Conservation (phyloP, 2,113 vertebrate genomes). For the Oreotrochilus melanogaster region DNA sequence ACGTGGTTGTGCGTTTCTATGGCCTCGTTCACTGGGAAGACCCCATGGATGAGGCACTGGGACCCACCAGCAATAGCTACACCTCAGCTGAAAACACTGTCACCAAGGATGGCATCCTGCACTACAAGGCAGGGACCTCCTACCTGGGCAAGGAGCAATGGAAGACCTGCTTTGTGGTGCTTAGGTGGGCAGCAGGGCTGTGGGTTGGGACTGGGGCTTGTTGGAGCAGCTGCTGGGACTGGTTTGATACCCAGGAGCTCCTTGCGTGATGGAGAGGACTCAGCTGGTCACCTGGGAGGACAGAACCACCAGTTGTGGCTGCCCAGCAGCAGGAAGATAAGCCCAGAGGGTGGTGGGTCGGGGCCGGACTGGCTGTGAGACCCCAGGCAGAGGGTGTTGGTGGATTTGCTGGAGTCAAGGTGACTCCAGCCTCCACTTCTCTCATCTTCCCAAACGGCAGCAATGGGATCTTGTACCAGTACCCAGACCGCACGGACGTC, state of each 20-base stretch:
- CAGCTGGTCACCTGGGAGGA: background rate
- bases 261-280: background rate
- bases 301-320: background rate
- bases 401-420: background rate
- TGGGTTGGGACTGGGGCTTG: background rate
- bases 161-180: conserved; percentile 93
- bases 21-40: conserved; percentile 98
- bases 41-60: conserved; percentile 85
- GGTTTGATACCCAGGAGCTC: background rate
- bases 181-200: conserved; percentile 79
- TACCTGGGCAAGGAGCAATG: conserved; percentile 96
- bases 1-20: conserved; percentile 87
- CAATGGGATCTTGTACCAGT: conserved; percentile 92
- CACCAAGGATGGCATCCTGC: conserved; percentile 90
- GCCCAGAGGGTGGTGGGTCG: accelerated
- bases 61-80: conserved; percentile 62
- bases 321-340: background rate
- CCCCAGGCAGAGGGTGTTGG: background rate
- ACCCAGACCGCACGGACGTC: conserved; percentile 88
- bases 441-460: conserved; percentile 67
- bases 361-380: background rate
- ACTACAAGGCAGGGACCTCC: conserved; percentile 88
- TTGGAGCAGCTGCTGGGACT: background rate
- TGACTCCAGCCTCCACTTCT: background rate
- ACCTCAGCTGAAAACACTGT: conserved; percentile 17